phyloP scores from a whole-genome alignment of 1,140 invertebrate species.

The Brachystomella parvula region DNA sequence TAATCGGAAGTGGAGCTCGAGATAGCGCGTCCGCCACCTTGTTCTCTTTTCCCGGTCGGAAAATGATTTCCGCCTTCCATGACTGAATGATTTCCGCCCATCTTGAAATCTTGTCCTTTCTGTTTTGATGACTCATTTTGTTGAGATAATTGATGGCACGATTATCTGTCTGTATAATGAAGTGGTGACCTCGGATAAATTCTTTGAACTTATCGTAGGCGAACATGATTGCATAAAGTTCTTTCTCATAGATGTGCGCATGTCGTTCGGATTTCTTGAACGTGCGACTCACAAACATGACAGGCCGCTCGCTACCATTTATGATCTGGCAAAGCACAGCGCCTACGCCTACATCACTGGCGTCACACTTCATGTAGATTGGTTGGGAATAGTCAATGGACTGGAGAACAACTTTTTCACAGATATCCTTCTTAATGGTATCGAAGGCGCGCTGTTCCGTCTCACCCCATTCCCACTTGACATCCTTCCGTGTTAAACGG shows the following conservation, averaged over 20 bases:
- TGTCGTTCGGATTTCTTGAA: constrained; percentile 20
- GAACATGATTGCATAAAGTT: constrained; percentile 24
- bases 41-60: constrained; percentile 40
- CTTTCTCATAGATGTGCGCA: constrained; percentile 18
- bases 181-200: constrained; percentile 19
- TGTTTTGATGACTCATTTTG: constrained; percentile 2
- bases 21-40: constrained; percentile 22
- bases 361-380: constrained; percentile 19
- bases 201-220: constrained; percentile 29
- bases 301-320: constrained; percentile 12
- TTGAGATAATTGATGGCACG: constrained; percentile 22
- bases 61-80: constrained; percentile 31
- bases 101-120: constrained; percentile 18
- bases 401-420: constrained; percentile 11
- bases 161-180: constrained; percentile 26
- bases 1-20: constrained; percentile 23
- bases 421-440: constrained; percentile 16
- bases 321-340: constrained; percentile 23
- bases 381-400: constrained; percentile 23
- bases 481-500: constrained; percentile 20
- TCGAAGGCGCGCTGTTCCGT: constrained; percentile 31
- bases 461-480: constrained; percentile 17
- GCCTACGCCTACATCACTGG: constrained; percentile 16
- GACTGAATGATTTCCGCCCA: constrained; percentile 33
- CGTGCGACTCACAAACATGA: constrained; percentile 18